Conservation (phyloP, 2,888 invertebrate genomes). For the Cheilosia vernalis region DNA sequence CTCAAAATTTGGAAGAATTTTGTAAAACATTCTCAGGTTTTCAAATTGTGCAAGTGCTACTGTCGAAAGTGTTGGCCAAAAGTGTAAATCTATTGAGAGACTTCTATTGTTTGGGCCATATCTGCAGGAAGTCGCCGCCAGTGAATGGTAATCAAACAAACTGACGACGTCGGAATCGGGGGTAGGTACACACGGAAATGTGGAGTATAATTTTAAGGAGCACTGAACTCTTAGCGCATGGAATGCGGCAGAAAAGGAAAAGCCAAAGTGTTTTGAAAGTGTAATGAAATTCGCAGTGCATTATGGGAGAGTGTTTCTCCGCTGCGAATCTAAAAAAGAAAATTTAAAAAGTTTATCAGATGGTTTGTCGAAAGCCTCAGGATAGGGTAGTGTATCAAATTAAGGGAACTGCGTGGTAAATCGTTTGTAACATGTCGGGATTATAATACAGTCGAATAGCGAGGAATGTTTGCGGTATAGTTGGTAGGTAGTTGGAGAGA, state of each 20-base stretch:
- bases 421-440: too few relatives aligned
- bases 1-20: not conserved
- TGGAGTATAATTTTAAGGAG: conserved; percentile 34
- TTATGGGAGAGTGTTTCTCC: not conserved
- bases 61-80: not conserved
- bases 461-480: too few relatives aligned
- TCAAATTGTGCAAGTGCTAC: not conserved
- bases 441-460: too few relatives aligned
- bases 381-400: too few relatives aligned
- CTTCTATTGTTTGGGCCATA: not conserved
- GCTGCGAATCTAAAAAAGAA: too few relatives aligned
- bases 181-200: conserved; percentile 72
- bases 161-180: conserved; percentile 43
- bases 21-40: not conserved
- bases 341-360: too few relatives aligned
- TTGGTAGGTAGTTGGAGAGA: too few relatives aligned
- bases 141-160: conserved; percentile 37
- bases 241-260: conserved; percentile 45
- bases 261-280: not conserved
- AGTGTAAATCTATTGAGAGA: not conserved
- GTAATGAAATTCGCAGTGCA: conserved; percentile 11
- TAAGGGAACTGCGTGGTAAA: too few relatives aligned
- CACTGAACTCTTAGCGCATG: conserved; percentile 44
- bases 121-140: conserved; percentile 37
- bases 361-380: too few relatives aligned